Base-by-base conservation (phyloP, 2,797 vertebrate species). In the Picus viridis region DNA sequence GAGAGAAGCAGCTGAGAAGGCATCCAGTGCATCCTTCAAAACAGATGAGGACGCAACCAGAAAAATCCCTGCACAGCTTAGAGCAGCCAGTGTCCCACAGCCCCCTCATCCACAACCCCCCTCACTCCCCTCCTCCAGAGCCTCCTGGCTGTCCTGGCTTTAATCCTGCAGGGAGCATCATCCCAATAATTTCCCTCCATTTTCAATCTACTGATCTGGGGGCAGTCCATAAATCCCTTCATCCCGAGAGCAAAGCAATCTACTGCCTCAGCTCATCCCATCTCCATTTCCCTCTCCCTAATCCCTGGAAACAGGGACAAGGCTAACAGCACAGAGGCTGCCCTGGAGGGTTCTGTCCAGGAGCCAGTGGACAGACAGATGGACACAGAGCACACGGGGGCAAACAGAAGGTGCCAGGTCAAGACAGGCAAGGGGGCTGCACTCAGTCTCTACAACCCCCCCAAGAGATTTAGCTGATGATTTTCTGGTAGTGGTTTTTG, bases 81-180 rank as follows among this genome's bases (percentile, higher is more conserved):
- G 47, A 68, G 36, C 30, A 64, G 64, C 39, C 32, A n/a, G 7
- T 41, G 62, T 14, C 24, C 83, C 0, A 3, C 0, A 1, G 41
- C 29, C 45, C 29, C 30, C n/a, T 47, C 47, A 56, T 61, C 59
- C n/a, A 3, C 2, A 1, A 29, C 4, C 20, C 16, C 9, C 67
- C 39, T 78, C 68, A 30, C 11, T 83, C 74, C 24, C 78, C 74
- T 84, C 92, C 54, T 62, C 75, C 69, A 41, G 53, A 93, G 67
- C 64, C 82, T 86, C 76, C 32, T 5, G 68, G 30, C 77, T 32
- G 19, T 73, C 67, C 72, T 90, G 85, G 73, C 45, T 87, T 84
- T 97, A 97, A 97, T 97, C 93, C 92, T 7, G 3, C 22, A 34
- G 68, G 92, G 93, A 95, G 85, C 85, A 93, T 73, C 88, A 65